Percentiles rank a stretch among this genome's conserved stretches.
Conservation (phyloP, 2,888 invertebrate species). For the Nomada ruficornis region DNA sequence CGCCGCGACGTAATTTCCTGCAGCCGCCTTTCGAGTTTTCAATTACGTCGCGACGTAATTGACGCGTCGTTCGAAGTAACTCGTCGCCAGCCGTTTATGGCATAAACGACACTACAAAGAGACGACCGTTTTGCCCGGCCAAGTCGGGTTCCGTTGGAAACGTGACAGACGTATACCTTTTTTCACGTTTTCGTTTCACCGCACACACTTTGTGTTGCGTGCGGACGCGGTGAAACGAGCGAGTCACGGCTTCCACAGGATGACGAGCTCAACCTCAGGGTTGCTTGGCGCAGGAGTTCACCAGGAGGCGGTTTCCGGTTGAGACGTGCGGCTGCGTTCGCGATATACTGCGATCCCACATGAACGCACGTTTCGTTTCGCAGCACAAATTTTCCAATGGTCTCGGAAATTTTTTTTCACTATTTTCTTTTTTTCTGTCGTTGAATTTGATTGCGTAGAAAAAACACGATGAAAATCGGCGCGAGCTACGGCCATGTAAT, state of each 20-base stretch:
- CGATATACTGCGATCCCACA: conserved; percentile 45
- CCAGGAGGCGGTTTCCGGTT: conserved; percentile 57
- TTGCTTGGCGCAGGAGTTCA: conserved; percentile 22
- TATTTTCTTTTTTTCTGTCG: too few species aligned
- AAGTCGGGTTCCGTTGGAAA: background rate
- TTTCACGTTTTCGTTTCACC: conserved; percentile 21
- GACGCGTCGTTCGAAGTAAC: conserved; percentile 19
- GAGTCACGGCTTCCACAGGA: conserved; percentile 5
- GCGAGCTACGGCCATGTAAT: conserved; percentile 22
- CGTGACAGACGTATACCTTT: conserved; percentile 14
- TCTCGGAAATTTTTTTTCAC: too few species aligned
- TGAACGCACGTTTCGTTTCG: conserved; percentile 7
- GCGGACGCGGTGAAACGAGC: too few species aligned
- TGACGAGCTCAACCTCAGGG: background rate
- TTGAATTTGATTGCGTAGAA: too few species aligned
- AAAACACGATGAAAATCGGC: background rate
- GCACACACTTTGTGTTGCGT: background rate
- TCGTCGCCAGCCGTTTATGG: conserved; percentile 26
- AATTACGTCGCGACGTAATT: conserved; percentile 45
- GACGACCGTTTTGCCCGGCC: background rate
- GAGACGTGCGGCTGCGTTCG: conserved; percentile 53
- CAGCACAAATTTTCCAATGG: too few species aligned
- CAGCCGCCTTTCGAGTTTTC: conserved; percentile 32
- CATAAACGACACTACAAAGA: background rate
- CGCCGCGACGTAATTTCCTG: conserved; percentile 5